Base-by-base conservation (phyloP, 2,797 vertebrate species). In the Betta splendens region DNA sequence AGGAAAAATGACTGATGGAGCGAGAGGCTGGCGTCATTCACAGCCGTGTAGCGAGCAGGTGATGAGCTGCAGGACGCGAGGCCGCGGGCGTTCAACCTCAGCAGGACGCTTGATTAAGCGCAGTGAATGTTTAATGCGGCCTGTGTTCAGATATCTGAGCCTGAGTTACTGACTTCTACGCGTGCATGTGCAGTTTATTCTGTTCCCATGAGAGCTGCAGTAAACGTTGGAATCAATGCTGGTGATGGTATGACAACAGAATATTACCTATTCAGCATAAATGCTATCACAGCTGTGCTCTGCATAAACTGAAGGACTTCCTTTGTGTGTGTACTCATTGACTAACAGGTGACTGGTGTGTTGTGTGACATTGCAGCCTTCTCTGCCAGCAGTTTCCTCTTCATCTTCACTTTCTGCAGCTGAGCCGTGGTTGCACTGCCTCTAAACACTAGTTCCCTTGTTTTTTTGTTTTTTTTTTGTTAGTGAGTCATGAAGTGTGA, bases 401-500 rank as follows among this genome's bases (percentile, higher is more conserved):
- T 6, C n/a, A 20, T 64, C 36, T 63, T 8, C 5, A 12, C 3
- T 43, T 37, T 31, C 53, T 55, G 59, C 61, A 67, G 51, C 58
- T 35, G 44, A 62, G 63, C 48, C 58, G 46, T 7, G 42, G 55
- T 45, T 42, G 42, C 44, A 26, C 13, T 6, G 38, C 63, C 66
- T 64, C 68, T 33, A 50, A 17, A 42, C 36, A 38, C 17, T 22
- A 58, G 55, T 62, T 59, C 62, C 47, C 39, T 20, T 46, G 4
- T 31, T 62, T 22, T 75, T 64, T 59, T 62, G 47, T 39, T 20
- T 46, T 4, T 31, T 62, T 22, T 75, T 64, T 22, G n/a, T 39
- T 0, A 3, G 29, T 64, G 64, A 80, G 52, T 76, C 68, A 77
- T 43, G 40, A 39, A 62, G 29, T 29, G 13, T 17, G 38, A 65